These are phyloP conservation scores for Agrypnia vestita DNA, from an alignment of 1,140 invertebrate genomes.

Conservation along the genomic window DNA sequence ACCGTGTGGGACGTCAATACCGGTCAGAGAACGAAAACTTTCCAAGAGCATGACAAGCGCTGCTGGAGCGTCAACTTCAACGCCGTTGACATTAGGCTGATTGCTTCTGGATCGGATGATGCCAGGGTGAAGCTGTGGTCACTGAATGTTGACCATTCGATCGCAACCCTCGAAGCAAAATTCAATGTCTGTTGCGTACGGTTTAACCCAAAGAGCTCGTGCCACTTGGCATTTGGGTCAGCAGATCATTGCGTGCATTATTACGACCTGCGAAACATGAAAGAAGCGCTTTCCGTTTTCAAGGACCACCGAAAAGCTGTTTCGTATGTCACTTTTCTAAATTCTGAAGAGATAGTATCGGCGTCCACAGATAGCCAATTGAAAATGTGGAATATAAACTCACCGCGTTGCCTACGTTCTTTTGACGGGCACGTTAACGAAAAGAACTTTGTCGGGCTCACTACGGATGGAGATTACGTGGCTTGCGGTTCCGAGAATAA, in stretches of 20 bases:
- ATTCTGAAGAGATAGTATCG: slow-evolving; percentile 91
- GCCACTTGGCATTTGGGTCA: slow-evolving; percentile 93
- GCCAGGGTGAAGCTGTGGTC: slow-evolving; percentile 96
- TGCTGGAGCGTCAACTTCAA: slow-evolving; percentile 99
- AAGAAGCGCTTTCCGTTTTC: slow-evolving; percentile 88
- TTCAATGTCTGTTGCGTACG: slow-evolving; percentile 98
- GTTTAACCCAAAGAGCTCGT: slow-evolving; percentile 92
- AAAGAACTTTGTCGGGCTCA: slow-evolving; percentile 98
- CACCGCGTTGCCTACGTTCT: slow-evolving; percentile 86
- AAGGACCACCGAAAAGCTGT: slow-evolving; percentile 96
- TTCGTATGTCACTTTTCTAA: slow-evolving; percentile 96
- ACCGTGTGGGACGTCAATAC: slow-evolving; percentile 94
- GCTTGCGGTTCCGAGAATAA: slow-evolving; percentile 98
- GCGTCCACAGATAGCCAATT: slow-evolving; percentile 96
- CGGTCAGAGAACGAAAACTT: slow-evolving; percentile 81
- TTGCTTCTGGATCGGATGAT: slow-evolving; percentile 96
- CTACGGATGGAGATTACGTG: slow-evolving; percentile 95
- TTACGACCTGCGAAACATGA: slow-evolving; percentile 92
- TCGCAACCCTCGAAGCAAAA: slow-evolving; percentile 90
- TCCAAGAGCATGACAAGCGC: slow-evolving; percentile 95
- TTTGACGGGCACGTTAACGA: slow-evolving; percentile 97
- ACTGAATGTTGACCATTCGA: slow-evolving; percentile 88
- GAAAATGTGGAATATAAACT: slow-evolving; percentile 93
- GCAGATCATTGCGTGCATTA: slow-evolving; percentile 98
- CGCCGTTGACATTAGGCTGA: slow-evolving; percentile 89